These are phyloP conservation scores for Sciurus niger DNA, from an alignment of 2,113 vertebrate genomes.

Conservation along the genomic window DNA sequence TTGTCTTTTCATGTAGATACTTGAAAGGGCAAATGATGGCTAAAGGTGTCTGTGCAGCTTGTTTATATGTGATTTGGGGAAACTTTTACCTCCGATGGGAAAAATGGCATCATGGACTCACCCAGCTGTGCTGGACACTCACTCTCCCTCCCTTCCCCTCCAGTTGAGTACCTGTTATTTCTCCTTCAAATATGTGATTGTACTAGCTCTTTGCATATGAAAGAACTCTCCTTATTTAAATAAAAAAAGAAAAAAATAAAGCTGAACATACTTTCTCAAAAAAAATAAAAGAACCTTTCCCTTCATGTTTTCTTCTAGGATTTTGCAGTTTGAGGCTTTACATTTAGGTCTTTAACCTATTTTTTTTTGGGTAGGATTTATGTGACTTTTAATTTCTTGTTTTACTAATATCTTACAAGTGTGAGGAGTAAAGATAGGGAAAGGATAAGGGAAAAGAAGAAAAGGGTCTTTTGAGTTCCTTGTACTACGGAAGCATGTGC, in stretches of 20 bases:
- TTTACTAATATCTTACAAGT: slow-evolving; percentile 87
- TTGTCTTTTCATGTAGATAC: slow-evolving; percentile 90
- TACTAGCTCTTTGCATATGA: slow-evolving; percentile 96
- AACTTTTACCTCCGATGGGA: slow-evolving; percentile 84
- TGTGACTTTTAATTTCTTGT: slow-evolving; percentile 81
- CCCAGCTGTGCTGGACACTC: slow-evolving; percentile 88
- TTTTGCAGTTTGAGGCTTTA: too few species aligned
- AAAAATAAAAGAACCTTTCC: too few species aligned
- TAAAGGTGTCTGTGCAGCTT: slow-evolving; percentile 88
- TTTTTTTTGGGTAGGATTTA: slow-evolving; percentile 27
- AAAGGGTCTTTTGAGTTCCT: slow-evolving; percentile 81
- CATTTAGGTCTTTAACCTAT: too few species aligned
- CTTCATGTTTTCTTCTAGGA: too few species aligned
- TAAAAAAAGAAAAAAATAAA: slow-evolving; percentile 91
- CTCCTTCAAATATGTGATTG: slow-evolving; percentile 98
- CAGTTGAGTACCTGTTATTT: slow-evolving; percentile 93
- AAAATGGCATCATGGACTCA: slow-evolving; percentile 78
- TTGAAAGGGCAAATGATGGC: slow-evolving; percentile 92
- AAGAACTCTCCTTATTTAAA: slow-evolving; percentile 97
- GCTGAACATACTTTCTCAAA: slow-evolving; percentile 92
- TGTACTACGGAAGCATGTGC: slow-evolving; percentile 71
- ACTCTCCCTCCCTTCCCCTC: slow-evolving; percentile 87
- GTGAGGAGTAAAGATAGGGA: slow-evolving; percentile 64
- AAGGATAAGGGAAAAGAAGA: slow-evolving; percentile 49
- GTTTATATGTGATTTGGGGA: slow-evolving; percentile 87